Base-by-base conservation (phyloP, 2,888 invertebrate species). In the Pyrochroa serraticornis region DNA sequence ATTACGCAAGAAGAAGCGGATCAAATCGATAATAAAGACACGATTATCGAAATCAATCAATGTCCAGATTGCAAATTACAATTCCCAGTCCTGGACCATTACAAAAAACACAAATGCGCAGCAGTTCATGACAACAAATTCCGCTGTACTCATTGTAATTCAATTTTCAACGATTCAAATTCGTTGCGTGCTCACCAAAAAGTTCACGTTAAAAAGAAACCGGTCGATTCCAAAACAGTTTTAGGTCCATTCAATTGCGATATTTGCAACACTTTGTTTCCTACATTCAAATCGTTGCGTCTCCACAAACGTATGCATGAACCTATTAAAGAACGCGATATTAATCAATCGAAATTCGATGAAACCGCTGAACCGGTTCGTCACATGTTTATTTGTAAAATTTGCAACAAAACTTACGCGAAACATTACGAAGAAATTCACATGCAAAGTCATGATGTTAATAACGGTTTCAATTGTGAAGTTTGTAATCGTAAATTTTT, bases 241-340 rank as follows among this genome's bases (percentile, higher is more conserved):
- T 47, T 69, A 45, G 77, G 77, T 3, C 78, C 80, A 0, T 85
- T 82, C 63, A 74, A 82, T 46, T 91, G 91, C 66, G 80, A 81
- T 6, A 80, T 85, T n/a, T 91, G 91, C 69, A 83, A 83, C 35
- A 91, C 91, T 0, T 67, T 63, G 50, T 91, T 91, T 69, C 82
- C 83, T 0, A 84, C 87, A 0, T 85, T 85, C 64, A 91, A 90
- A 70, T 85, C 84, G 3, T 74, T 88, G 49, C 82, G 88, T 66
- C 77, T 91, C 42, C 91, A 91, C 72, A 85, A 84, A 67, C 83
- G 89, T 60, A 91, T 91, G 85, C 91, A 91, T 66, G 86, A 87
- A 33, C 88, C 89, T 2, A 81, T 87, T 3, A 84, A 86, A 75
- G 82, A 78, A 65, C 83, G 80, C 67, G 78, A 79, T 47, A 78